Conservation (phyloP, 2,888 invertebrate species). For the Halictus quadricinctus region DNA sequence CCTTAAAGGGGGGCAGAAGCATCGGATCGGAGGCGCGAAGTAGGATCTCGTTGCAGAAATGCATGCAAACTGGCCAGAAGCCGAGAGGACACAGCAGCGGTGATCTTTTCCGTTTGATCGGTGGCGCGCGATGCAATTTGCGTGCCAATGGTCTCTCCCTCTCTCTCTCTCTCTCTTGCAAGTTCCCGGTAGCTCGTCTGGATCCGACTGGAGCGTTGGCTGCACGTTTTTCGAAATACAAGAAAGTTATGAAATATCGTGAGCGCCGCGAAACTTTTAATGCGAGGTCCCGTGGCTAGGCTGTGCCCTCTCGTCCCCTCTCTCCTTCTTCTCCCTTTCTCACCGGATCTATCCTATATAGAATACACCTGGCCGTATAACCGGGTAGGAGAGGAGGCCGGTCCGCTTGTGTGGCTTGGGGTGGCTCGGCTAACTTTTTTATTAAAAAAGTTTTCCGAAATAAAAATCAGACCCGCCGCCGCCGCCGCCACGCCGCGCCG, state of each 20-base stretch:
- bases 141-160: neutral
- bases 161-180: neutral
- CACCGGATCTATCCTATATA: constrained; percentile 50
- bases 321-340: constrained; percentile 19
- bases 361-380: constrained; percentile 68
- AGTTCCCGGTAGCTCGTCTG: constrained; percentile 38
- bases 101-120: constrained; percentile 16
- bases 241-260: constrained; percentile 82
- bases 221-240: constrained; percentile 81
- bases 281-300: constrained; percentile 75
- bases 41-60: neutral
- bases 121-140: constrained; percentile 4
- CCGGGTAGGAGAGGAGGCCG: constrained; percentile 36
- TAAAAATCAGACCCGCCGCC: constrained; percentile 74
- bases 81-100: neutral
- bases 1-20: neutral
- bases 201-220: constrained; percentile 42
- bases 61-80: neutral
- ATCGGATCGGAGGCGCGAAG: neutral
- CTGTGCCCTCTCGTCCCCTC: constrained; percentile 28
- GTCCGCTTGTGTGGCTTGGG: constrained; percentile 33
- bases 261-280: constrained; percentile 81
- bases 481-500: neutral
- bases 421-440: constrained; percentile 78
- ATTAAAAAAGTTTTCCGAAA: constrained; percentile 81